These are phyloP conservation scores for Dryadula phaetusa DNA, from an alignment of 2,888 invertebrate genomes.

Conservation along the genomic window DNA sequence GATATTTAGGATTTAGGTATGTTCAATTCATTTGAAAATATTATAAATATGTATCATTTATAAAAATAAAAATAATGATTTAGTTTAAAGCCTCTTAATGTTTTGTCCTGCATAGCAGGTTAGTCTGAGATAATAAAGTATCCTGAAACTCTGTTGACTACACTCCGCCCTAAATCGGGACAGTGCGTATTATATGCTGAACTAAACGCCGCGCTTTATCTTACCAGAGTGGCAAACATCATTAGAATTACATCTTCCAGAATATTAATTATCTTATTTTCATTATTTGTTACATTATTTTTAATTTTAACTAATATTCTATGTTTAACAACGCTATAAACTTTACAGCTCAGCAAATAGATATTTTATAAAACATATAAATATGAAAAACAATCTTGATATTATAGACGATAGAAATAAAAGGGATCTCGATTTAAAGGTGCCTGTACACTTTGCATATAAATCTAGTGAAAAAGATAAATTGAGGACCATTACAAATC, in stretches of 20 bases:
- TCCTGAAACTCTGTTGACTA: too few species aligned
- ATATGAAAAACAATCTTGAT: constrained; percentile 60
- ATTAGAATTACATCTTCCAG: too few species aligned
- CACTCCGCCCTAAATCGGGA: too few species aligned
- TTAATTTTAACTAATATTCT: not conserved
- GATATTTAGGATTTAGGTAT: constrained; percentile 87
- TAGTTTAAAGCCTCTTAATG: too few species aligned
- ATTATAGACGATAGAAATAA: constrained; percentile 52
- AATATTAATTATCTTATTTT: too few species aligned
- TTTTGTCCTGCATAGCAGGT: too few species aligned
- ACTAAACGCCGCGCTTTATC: too few species aligned
- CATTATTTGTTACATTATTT: too few species aligned
- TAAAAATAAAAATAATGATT: not conserved
- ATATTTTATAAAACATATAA: constrained; percentile 69
- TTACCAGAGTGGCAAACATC: too few species aligned
- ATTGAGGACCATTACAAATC: constrained; percentile 62
- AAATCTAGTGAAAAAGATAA: constrained; percentile 53
- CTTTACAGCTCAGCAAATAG: constrained; percentile 69
- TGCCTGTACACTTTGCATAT: constrained; percentile 66
- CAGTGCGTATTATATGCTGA: too few species aligned
- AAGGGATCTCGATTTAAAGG: constrained; percentile 54
- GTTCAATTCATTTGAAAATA: not conserved
- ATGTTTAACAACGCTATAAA: constrained; percentile 30
- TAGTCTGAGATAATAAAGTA: too few species aligned
- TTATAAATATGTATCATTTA: not conserved